A percentile compares a stretch with the other conserved stretches of the same genome.
phyloP scores from a whole-genome alignment of 2,797 vertebrate genomes.

The Tadarida brasiliensis region DNA sequence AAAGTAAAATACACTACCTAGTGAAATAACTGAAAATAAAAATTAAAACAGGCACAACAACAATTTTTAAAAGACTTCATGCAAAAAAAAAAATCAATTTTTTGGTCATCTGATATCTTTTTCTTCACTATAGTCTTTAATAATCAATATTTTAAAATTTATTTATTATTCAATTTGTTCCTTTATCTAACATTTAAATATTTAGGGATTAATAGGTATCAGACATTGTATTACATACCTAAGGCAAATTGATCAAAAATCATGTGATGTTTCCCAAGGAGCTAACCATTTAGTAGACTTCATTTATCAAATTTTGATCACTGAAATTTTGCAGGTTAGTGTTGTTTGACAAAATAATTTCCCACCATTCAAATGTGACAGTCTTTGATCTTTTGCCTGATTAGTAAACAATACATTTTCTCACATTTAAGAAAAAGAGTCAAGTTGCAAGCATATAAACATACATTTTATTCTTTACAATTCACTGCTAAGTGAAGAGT shows the following conservation, averaged over 20 bases:
- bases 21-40: conserved; percentile 1
- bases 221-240: neutral
- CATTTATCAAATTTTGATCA: neutral
- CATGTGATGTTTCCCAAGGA: neutral
- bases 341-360: neutral
- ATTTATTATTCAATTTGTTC: neutral
- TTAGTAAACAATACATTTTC: neutral
- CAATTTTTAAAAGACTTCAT: neutral
- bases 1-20: neutral
- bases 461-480: neutral
- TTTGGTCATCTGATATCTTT: neutral
- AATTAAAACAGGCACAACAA: neutral
- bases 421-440: neutral
- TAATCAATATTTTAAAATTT: neutral
- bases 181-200: neutral
- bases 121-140: neutral
- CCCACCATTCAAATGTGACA: neutral
- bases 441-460: neutral
- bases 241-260: neutral
- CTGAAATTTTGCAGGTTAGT: neutral
- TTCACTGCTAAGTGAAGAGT: neutral
- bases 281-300: neutral
- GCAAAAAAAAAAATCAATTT: neutral
- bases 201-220: neutral
- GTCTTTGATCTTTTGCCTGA: neutral